Evolutionary conservation across 2,888 invertebrate species (phyloP).

Genomic region (Lasioglossum leucozonium): DNA sequence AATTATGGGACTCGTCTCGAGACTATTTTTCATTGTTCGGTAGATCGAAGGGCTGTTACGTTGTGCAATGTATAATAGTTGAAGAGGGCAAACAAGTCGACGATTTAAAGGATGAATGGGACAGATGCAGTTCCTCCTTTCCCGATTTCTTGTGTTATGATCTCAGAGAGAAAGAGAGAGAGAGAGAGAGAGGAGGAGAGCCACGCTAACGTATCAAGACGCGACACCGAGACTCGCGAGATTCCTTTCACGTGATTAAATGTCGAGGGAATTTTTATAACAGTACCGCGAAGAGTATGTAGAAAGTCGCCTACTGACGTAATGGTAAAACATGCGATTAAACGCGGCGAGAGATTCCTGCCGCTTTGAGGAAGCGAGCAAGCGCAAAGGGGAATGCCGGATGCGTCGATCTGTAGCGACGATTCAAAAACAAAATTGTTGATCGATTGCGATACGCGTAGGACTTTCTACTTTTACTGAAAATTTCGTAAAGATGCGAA

Average conservation of each 20-base stretch:
- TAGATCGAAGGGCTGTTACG: background rate
- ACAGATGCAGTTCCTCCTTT: background rate
- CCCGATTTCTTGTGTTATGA: background rate
- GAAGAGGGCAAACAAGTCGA: background rate
- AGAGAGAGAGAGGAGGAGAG: no score
- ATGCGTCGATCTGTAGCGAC: background rate
- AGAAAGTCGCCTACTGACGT: slow-evolving; percentile 68
- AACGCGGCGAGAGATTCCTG: slow-evolving; percentile 23
- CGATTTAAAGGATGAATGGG: background rate
- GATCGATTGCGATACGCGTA: background rate
- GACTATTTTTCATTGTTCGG: background rate
- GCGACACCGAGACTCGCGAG: slow-evolving; percentile 29
- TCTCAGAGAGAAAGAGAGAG: no score
- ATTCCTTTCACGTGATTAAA: slow-evolving; percentile 67
- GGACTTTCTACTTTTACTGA: background rate
- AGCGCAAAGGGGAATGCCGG: background rate
- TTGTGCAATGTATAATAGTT: background rate
- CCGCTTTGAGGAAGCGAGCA: background rate
- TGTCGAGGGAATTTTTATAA: slow-evolving; percentile 62
- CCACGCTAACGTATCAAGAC: background rate
- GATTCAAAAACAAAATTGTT: background rate
- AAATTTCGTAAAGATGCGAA: background rate
- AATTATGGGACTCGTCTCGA: background rate
- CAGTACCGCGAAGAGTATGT: slow-evolving; percentile 56
- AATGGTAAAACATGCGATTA: slow-evolving; percentile 63